phyloP scores from a whole-genome alignment of 2,797 vertebrate genomes.

The Stomatorhinus walkeri region DNA sequence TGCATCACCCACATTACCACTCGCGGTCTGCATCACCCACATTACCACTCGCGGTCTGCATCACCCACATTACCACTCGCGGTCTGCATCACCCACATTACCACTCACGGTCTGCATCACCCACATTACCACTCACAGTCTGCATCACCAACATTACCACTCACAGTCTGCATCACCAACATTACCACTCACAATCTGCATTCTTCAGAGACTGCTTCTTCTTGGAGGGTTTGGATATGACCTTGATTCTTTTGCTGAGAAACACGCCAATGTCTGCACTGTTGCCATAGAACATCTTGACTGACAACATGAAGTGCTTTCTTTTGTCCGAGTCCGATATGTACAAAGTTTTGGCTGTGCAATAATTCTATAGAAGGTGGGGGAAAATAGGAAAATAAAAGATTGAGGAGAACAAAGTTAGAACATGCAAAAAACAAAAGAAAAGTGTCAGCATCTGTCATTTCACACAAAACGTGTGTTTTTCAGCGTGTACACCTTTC shows the following conservation, averaged over 20 bases:
- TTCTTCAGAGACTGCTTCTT: conserved; percentile 99
- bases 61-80: too few relatives aligned
- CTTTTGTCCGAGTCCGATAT: conserved; percentile 99
- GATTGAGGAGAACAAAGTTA: neutral
- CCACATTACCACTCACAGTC: neutral
- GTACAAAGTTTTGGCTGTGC: conserved; percentile 99
- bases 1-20: too few relatives aligned
- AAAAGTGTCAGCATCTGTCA: neutral
- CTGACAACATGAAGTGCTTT: conserved; percentile 99
- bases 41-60: too few relatives aligned
- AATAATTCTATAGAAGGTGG: conserved; percentile 78
- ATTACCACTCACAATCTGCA: conserved; percentile 80
- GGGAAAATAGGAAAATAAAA: neutral
- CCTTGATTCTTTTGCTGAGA: conserved; percentile 98
- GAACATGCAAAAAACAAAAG: neutral
- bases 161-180: neutral
- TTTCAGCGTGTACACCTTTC: conserved; percentile 72
- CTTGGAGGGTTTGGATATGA: conserved; percentile 98
- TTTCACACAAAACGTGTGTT: neutral
- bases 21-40: too few relatives aligned
- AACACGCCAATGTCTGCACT: conserved; percentile 96
- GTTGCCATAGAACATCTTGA: conserved; percentile 99
- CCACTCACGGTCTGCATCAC: too few relatives aligned
- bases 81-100: too few relatives aligned
- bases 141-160: neutral